Base-by-base conservation (phyloP, 2,113 vertebrate genomes). In the Daboia siamensis region DNA sequence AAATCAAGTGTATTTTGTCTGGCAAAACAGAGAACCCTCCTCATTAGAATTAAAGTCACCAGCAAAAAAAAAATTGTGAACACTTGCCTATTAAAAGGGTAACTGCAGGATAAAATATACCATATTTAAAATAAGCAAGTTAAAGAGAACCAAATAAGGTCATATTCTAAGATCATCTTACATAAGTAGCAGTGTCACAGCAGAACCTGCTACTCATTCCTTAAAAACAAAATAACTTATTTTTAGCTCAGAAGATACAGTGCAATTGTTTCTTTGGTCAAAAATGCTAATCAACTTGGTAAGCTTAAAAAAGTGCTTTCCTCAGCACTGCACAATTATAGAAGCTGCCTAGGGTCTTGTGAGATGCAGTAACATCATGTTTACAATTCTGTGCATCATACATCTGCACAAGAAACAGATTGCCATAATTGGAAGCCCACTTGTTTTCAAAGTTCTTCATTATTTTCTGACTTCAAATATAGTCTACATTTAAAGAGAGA, bases 181-280 rank as follows among this genome's bases (percentile, higher is more conserved):
- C 0, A 29, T n/a, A 51, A 80, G 55, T 7, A 92, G 54, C 61
- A 48, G 52, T 94, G 59, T 94, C 86, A 94, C 24, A 95, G 93
- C 7, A 93, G 90, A 94, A 93, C 91, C 93, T 85, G 46, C 9
- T 51, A 86, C 94, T 93, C 61, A 44, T 74, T 92, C 90, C 84
- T 84, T 85, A 86, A 69, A 87, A 85, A 57, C 9, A 95, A 90
- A 94, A 90, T 46, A 92, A 91, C 56, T 90, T 90, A 89, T 94
- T 94, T 94, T 95, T 93, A 93, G 88, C 39, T 91, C 46, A 94
- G 93, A 94, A 94, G 93, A 26, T 3, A 92, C 89, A 55, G 17
- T 33, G 90, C 46, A 93, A 95, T 86, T 90, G 85, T 55, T 26
- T 91, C 92, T 95, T 55, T 90, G 93, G 90, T 56, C 23, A 90